Evolutionary conservation across 2,888 invertebrate species (phyloP).

Genomic region (Xestoiulus laeticollis): DNA sequence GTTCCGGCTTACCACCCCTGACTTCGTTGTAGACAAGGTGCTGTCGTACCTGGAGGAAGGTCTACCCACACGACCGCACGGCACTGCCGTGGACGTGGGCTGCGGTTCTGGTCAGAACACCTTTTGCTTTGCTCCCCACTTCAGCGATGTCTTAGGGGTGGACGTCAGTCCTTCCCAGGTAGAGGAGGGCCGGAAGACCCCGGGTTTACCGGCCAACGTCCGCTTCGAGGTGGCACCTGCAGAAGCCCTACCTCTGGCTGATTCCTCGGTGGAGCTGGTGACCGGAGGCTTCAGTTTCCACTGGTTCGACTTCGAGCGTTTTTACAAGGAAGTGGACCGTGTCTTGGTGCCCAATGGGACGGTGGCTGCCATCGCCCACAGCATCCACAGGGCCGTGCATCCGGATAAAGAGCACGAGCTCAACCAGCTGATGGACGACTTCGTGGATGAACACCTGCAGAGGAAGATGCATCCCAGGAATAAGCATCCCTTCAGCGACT

Average conservation of each 20-base stretch:
- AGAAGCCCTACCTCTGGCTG: slow-evolving; percentile 62
- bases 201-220: slow-evolving; percentile 59
- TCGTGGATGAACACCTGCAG: background rate
- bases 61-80: background rate
- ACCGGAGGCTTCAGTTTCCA: slow-evolving; percentile 66
- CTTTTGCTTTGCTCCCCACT: slow-evolving; percentile 63
- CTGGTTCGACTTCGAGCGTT: slow-evolving; percentile 65
- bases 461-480: background rate
- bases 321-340: slow-evolving; percentile 65
- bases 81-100: slow-evolving; percentile 64
- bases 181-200: slow-evolving; percentile 61
- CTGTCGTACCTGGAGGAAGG: background rate
- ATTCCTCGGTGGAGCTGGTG: slow-evolving; percentile 63
- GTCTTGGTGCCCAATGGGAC: slow-evolving; percentile 64
- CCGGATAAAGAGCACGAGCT: background rate
- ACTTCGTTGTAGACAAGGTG: background rate
- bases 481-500: background rate
- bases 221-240: slow-evolving; percentile 62
- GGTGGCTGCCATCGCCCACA: slow-evolving; percentile 59
- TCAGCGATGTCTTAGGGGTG: slow-evolving; percentile 64
- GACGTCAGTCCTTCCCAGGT: slow-evolving; percentile 65
- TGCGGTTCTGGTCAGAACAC: slow-evolving; percentile 69
- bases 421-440: background rate
- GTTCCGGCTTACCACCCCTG: slow-evolving; percentile 15
- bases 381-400: background rate